Evolutionary conservation across 2,888 invertebrate species (phyloP), one percentile per base, ranked within the genome.

Genomic region (Hanleya hanleyi): DNA sequence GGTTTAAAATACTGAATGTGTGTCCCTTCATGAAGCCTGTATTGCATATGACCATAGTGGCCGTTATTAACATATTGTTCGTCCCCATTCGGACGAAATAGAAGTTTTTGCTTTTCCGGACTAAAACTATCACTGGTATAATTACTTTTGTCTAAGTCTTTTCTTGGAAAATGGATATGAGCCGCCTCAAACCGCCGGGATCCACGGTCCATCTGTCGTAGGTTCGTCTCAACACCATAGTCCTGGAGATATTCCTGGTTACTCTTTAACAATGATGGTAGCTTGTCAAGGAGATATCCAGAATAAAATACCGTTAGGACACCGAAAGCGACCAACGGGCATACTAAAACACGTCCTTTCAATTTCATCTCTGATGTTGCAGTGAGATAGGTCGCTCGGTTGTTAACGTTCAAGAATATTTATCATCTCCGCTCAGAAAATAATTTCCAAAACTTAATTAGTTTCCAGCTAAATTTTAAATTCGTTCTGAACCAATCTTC

Each of bases 81-180:
- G 22, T 47, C 47, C 22, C 3, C 7, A 2, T 47, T 47, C 22
- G 47, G 47, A 47, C 47, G 47, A 47, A 47, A 47, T 1, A 65
- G 12, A 15, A 36, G 18, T 67, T 67, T 67, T 26, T 67, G 41
- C 47, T 36, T 47, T 47, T 67, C 67, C 6, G 67, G 67, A 67
- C 67, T 67, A 18, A 47, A 61, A 32, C 47, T 62, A 37, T 81
- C 84, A 69, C 84, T 83, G 0, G 82, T 77, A 51, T 81, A 84
- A 69, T 84, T 84, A 67, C 84, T 84, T 69, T 84, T 84, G 67
- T 83, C 82, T 64, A 84, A 76, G 50, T 83, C 68, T 77, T 84
- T 84, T 73, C 84, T 76, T 37, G 79, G 73, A 15, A 82, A 80
- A 15, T 80, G 80, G 35, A 83, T 76, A 71, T 84, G 84, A n/a